A percentile compares a stretch with the other conserved stretches of the same genome.
These are phyloP conservation scores for Melopsittacus undulatus DNA, from an alignment of 2,797 vertebrate genomes.

Conservation along the genomic window DNA sequence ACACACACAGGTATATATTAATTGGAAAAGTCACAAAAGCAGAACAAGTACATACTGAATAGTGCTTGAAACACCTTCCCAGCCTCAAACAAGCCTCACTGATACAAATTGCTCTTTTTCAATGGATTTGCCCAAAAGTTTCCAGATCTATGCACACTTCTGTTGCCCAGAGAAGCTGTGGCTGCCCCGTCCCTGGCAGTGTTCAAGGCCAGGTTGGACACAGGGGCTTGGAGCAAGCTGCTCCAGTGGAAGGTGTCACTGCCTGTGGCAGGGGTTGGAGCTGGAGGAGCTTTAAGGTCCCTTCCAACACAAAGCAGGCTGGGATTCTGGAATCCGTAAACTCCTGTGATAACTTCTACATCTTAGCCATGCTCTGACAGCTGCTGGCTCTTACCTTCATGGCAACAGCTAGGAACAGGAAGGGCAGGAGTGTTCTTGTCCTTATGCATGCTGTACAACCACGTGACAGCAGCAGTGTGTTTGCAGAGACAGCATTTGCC, in stretches of 20 bases:
- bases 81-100: not conserved
- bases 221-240: not conserved
- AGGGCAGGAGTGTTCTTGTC: rapidly evolving
- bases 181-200: not conserved
- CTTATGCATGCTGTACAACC: rapidly evolving
- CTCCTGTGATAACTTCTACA: too few relatives aligned
- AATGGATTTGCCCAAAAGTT: not conserved
- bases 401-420: not conserved
- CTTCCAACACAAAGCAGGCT: not conserved
- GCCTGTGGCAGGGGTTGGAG: not conserved
- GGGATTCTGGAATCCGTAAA: not conserved
- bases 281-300: not conserved
- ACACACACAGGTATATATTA: rapidly evolving
- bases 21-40: not conserved
- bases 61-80: not conserved
- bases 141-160: not conserved
- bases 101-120: rapidly evolving
- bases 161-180: not conserved
- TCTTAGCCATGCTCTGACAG: not conserved
- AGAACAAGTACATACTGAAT: not conserved
- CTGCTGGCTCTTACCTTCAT: not conserved
- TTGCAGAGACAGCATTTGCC: not conserved
- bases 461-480: rapidly evolving
- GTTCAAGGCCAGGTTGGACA: not conserved
- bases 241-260: not conserved